A percentile compares a stretch with the other conserved stretches of the same genome.
These are phyloP conservation scores for Cavia aperea DNA, from an alignment of 2,113 vertebrate genomes.

Conservation along the genomic window DNA sequence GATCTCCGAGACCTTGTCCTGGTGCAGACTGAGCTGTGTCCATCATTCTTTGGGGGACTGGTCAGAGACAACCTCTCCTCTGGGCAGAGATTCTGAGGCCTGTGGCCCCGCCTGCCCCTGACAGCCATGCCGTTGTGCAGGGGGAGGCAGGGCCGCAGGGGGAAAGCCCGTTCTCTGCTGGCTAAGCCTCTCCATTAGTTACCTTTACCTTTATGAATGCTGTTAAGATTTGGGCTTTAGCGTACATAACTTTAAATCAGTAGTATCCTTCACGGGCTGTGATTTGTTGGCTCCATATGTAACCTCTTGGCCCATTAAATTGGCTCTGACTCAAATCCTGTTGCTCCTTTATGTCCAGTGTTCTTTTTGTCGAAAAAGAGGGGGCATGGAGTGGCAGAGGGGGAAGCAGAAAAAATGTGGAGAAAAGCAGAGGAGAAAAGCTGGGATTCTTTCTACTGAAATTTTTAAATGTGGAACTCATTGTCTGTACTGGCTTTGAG, in stretches of 20 bases:
- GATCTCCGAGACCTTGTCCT: background rate
- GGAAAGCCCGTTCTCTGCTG: slow-evolving; percentile 68
- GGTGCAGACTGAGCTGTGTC: background rate
- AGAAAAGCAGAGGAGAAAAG: slow-evolving; percentile 9
- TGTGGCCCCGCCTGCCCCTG: too few relatives aligned
- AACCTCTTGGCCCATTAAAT: slow-evolving; percentile 77
- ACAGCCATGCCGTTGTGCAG: slow-evolving; percentile 47
- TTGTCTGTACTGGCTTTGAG: slow-evolving; percentile 62
- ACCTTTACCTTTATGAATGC: slow-evolving; percentile 81
- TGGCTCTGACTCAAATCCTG: slow-evolving; percentile 77
- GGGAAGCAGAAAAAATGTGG: background rate
- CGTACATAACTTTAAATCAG: slow-evolving; percentile 84
- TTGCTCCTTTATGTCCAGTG: slow-evolving; percentile 69
- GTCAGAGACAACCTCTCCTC: background rate
- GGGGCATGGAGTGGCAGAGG: slow-evolving; percentile 10
- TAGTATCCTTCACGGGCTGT: slow-evolving; percentile 80
- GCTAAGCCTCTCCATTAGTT: slow-evolving; percentile 77
- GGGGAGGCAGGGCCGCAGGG: background rate
- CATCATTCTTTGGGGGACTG: background rate
- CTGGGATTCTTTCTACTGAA: slow-evolving; percentile 49
- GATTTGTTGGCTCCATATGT: slow-evolving; percentile 85
- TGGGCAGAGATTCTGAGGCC: background rate
- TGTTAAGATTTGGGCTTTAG: slow-evolving; percentile 79
- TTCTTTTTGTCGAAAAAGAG: slow-evolving; percentile 61
- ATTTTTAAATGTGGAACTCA: slow-evolving; percentile 70